phyloP scores from a whole-genome alignment of 2,113 vertebrate genomes.

The Tyrannus savana region DNA sequence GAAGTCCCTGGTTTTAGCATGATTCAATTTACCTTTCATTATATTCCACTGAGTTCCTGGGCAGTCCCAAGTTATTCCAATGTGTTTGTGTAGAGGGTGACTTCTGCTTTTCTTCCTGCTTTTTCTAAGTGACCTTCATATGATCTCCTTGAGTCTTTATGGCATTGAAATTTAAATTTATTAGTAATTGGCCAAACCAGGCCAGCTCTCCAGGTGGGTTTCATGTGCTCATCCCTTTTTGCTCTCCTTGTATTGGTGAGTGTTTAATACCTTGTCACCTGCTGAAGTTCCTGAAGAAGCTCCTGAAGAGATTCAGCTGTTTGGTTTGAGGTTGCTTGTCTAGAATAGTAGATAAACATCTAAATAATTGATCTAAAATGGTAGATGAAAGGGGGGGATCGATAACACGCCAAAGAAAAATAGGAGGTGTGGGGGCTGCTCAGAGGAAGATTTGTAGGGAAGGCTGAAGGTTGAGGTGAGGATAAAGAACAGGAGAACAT shows the following conservation, averaged over 20 bases:
- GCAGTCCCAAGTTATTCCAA: neutral
- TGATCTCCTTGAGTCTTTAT: neutral
- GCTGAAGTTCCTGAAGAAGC: neutral
- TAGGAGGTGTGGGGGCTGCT: neutral
- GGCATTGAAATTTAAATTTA: neutral
- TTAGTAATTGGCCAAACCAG: neutral
- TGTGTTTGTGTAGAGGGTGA: neutral
- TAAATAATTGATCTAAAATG: neutral
- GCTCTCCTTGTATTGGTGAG: fast-evolving
- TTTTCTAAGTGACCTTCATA: neutral
- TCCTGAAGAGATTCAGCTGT: neutral
- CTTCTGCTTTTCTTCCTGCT: neutral
- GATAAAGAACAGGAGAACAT: neutral
- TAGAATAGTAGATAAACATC: neutral
- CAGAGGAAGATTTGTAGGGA: neutral
- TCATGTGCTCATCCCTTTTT: neutral
- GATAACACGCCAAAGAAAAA: neutral
- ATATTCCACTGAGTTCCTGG: neutral
- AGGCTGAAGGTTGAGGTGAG: neutral
- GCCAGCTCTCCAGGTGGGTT: neutral
- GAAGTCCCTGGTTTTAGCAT: neutral
- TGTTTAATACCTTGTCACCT: neutral
- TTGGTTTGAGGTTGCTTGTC: neutral
- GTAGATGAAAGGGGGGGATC: neutral
- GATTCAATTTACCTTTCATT: neutral